Evolutionary conservation across 2,888 invertebrate genomes (phyloP).

Genomic region (Drosophila emarginata): DNA sequence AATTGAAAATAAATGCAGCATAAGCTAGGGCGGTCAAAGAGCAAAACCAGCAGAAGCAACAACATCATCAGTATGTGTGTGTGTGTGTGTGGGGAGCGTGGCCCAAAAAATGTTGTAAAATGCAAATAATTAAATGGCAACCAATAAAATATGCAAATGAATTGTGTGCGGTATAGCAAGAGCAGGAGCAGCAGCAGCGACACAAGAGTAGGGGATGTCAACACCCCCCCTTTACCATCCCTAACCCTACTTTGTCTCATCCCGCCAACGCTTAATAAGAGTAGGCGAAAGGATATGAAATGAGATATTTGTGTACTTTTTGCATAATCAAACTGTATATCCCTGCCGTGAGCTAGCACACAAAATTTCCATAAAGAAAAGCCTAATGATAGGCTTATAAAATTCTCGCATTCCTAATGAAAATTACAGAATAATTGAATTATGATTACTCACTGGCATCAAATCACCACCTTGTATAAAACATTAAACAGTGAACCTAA

Average conservation of each 20-base stretch:
- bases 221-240: neutral
- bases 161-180: constrained; percentile 49
- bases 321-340: neutral
- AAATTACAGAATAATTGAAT: too few relatives aligned
- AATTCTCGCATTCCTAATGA: too few relatives aligned
- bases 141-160: constrained; percentile 81
- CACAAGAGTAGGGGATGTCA: constrained; percentile 1
- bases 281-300: neutral
- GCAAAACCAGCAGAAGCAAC: constrained; percentile 22
- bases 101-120: constrained; percentile 68
- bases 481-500: too few relatives aligned
- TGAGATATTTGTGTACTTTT: neutral
- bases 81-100: neutral
- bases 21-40: constrained; percentile 60
- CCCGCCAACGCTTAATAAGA: neutral
- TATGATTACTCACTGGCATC: too few relatives aligned
- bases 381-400: too few relatives aligned
- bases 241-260: too few relatives aligned
- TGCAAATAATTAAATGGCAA: constrained; percentile 80
- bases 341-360: neutral
- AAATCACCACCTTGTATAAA: too few relatives aligned
- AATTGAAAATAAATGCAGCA: constrained; percentile 77
- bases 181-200: constrained; percentile 13
- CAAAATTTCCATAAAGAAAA: too few relatives aligned
- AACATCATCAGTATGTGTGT: neutral